Percentiles rank a stretch among this genome's conserved stretches.
Evolutionary conservation across 2,797 vertebrate genomes (phyloP).

Genomic region (Brachyalestes nurse): DNA sequence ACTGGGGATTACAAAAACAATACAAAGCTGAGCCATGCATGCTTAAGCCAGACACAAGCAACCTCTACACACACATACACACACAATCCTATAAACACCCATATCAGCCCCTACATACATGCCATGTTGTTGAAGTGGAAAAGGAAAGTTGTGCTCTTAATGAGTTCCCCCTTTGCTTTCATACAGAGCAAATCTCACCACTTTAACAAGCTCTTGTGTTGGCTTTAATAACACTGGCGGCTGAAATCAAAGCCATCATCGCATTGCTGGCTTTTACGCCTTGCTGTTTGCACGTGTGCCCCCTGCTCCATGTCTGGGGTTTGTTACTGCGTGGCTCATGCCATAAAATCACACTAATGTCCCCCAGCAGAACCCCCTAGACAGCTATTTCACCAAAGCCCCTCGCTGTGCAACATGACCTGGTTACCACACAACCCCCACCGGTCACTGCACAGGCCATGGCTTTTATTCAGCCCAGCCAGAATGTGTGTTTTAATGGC

Average conservation of each 20-base stretch:
- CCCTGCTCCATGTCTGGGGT: conserved; percentile 59
- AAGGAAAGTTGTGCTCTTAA: conserved; percentile 67
- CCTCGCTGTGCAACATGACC: conserved; percentile 39
- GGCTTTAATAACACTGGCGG: conserved; percentile 70
- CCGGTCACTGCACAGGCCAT: conserved; percentile 43
- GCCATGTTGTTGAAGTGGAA: conserved; percentile 61
- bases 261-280: conserved; percentile 49
- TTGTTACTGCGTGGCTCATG: conserved; percentile 53
- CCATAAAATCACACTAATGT: conserved; percentile 38
- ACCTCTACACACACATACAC: conserved; percentile 39
- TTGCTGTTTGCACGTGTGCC: conserved; percentile 71
- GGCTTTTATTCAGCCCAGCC: conserved; percentile 42
- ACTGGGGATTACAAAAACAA: conserved; percentile 70
- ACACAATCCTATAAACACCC: conserved; percentile 17
- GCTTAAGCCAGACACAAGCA: conserved; percentile 61
- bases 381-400: conserved; percentile 50
- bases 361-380: conserved; percentile 24
- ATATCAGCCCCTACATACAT: conserved; percentile 56
- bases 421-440: conserved; percentile 59
- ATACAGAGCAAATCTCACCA: conserved; percentile 56
- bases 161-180: conserved; percentile 56
- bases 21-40: conserved; percentile 62
- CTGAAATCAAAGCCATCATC: conserved; percentile 67
- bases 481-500: conserved; percentile 35
- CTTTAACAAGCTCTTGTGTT: conserved; percentile 55